A percentile compares a stretch with the other conserved stretches of the same genome.
phyloP scores from a whole-genome alignment of 2,797 vertebrate species.

The Loriculus beryllinus region DNA sequence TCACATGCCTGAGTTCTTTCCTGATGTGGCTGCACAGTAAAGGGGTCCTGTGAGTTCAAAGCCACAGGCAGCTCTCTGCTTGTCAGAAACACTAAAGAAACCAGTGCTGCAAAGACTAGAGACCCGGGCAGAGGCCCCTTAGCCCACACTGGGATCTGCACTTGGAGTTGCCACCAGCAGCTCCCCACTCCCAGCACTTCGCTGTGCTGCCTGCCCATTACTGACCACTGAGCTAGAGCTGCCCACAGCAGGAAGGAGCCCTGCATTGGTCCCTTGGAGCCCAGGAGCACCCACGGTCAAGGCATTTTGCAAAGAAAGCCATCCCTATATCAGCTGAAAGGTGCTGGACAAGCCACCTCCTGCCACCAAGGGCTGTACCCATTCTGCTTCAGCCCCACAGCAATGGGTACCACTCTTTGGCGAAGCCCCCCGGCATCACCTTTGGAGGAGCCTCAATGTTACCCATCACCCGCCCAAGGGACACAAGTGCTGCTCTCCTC shows the following conservation, averaged over 20 bases:
- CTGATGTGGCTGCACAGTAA: rapidly evolving
- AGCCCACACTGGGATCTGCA: rapidly evolving
- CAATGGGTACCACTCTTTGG: rapidly evolving
- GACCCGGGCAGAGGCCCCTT: rapidly evolving
- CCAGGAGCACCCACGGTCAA: rapidly evolving
- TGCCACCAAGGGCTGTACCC: background rate
- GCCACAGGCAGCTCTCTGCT: background rate
- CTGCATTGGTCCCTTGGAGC: background rate
- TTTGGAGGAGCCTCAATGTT: rapidly evolving
- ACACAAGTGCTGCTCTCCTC: rapidly evolving
- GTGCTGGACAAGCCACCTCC: background rate
- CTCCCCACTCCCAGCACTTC: rapidly evolving
- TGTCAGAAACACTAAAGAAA: background rate
- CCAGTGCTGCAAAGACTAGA: rapidly evolving
- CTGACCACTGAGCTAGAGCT: background rate
- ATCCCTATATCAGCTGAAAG: background rate
- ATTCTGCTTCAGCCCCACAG: background rate
- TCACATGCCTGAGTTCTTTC: rapidly evolving
- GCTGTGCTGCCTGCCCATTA: background rate
- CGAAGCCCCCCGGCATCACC: background rate
- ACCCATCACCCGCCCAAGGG: background rate
- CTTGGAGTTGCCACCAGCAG: rapidly evolving
- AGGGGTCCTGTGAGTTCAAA: background rate
- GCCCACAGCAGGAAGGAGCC: background rate
- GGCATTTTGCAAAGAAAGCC: background rate